Conservation (phyloP, 2,888 invertebrate species). For the Drosophila recens region DNA sequence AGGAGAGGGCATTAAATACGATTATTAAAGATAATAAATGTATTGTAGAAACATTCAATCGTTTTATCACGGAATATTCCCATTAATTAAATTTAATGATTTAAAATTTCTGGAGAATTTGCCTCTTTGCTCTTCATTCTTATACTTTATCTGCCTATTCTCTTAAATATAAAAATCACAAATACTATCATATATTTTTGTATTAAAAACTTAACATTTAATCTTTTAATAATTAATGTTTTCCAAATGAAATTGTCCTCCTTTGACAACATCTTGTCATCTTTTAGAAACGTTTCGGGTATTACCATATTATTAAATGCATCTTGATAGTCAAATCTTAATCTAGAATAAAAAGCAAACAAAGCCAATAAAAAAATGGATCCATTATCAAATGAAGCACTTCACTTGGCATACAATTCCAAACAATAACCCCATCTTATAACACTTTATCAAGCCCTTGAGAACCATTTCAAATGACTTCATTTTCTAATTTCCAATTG, state of each 20-base stretch:
- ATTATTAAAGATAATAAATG: too few species aligned
- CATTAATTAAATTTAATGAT: too few species aligned
- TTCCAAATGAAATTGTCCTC: too few species aligned
- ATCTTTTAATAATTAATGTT: background rate
- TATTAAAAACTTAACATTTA: background rate
- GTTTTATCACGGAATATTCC: too few species aligned
- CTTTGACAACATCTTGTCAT: too few species aligned
- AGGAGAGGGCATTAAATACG: background rate
- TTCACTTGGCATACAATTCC: slow-evolving; percentile 25
- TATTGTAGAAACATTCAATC: background rate
- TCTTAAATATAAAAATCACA: too few species aligned
- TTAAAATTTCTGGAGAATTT: too few species aligned
- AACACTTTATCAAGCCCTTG: slow-evolving; percentile 46
- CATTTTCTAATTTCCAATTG: slow-evolving; percentile 71
- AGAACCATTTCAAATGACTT: slow-evolving; percentile 69
- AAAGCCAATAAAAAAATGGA: background rate
- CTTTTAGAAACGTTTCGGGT: too few species aligned
- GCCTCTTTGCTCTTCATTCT: too few species aligned
- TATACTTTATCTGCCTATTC: too few species aligned
- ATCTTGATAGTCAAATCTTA: background rate
- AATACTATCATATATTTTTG: background rate
- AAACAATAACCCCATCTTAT: slow-evolving; percentile 29
- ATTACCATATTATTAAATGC: background rate
- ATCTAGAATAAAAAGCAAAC: background rate
- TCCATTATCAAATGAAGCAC: slow-evolving; percentile 45